A percentile compares a stretch with the other conserved stretches of the same genome.
Evolutionary conservation across 2,797 vertebrate genomes (phyloP).

Genomic region (Pangasius sanitwongsei): DNA sequence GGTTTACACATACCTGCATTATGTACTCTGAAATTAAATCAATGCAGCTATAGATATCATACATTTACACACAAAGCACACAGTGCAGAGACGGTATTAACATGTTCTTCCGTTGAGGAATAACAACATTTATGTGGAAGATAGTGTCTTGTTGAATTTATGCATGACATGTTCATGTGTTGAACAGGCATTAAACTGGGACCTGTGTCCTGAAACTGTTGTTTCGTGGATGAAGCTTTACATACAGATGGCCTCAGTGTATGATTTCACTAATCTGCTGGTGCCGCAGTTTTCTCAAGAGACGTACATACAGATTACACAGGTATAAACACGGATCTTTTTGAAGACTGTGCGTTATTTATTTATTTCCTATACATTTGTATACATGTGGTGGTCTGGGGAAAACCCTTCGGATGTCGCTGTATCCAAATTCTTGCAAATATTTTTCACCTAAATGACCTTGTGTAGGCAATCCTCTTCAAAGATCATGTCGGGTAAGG

Average conservation of each 20-base stretch:
- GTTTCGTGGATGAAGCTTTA: constrained; percentile 89
- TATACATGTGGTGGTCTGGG: background rate
- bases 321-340: constrained; percentile 64
- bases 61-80: background rate
- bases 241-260: constrained; percentile 83
- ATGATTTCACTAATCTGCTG: constrained; percentile 77
- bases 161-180: background rate
- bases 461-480: background rate
- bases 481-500: background rate
- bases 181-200: constrained; percentile 85
- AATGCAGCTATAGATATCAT: background rate
- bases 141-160: background rate
- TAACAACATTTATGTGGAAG: background rate
- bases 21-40: background rate
- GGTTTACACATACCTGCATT: background rate
- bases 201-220: constrained; percentile 83
- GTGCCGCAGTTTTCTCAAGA: constrained; percentile 89
- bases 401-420: background rate
- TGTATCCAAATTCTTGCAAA: too few relatives aligned
- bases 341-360: background rate
- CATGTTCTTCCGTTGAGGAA: background rate
- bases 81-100: too few relatives aligned
- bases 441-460: background rate
- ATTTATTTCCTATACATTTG: background rate
- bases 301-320: constrained; percentile 83